Evolutionary conservation across 1,140 invertebrate species (phyloP).

Genomic region (Acromyrmex heyeri): DNA sequence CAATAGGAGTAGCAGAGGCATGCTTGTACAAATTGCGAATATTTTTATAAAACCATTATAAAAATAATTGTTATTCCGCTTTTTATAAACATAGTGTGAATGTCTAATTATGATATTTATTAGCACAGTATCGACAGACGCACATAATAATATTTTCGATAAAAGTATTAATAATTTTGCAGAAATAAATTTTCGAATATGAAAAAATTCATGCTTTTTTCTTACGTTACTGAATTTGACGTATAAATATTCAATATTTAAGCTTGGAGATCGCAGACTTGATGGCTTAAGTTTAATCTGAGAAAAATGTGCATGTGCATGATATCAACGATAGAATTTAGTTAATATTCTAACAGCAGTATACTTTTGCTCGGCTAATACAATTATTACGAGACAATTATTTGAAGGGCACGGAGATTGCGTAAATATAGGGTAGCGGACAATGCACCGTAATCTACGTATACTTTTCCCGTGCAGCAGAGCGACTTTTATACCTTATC

Average conservation of each 20-base stretch:
- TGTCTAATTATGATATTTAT: neutral
- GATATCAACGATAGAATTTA: neutral
- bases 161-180: neutral
- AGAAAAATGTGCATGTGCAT: neutral
- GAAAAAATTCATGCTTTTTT: neutral
- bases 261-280: neutral
- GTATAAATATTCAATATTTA: neutral
- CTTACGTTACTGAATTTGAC: neutral
- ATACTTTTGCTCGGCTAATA: slow-evolving; percentile 34
- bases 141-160: neutral
- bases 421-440: slow-evolving; percentile 52
- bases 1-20: neutral
- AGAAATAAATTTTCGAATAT: neutral
- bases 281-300: neutral
- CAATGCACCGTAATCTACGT: slow-evolving; percentile 49
- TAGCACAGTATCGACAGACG: neutral
- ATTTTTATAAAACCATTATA: neutral
- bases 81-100: neutral
- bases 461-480: slow-evolving; percentile 36
- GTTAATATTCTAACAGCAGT: neutral
- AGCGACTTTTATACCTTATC: slow-evolving; percentile 54
- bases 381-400: slow-evolving; percentile 53
- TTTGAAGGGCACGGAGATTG: slow-evolving; percentile 35
- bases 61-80: neutral
- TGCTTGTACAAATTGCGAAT: neutral